Conservation (phyloP, 2,888 invertebrate species). For the Bombylius discolor region DNA sequence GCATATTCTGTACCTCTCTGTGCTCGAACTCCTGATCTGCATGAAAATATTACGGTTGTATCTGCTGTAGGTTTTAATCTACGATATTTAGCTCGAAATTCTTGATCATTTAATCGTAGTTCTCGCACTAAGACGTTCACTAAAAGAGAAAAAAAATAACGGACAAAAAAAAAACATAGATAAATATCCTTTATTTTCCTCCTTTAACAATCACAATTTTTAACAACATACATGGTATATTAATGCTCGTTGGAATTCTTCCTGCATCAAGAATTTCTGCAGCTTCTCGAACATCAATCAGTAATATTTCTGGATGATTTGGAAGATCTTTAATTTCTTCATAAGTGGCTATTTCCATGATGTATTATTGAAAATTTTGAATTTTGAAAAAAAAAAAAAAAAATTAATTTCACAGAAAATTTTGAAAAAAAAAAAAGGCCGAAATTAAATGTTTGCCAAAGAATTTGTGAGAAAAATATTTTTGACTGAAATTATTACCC, state of each 20-base stretch:
- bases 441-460: too few species aligned
- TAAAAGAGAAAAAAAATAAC: not conserved
- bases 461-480: too few species aligned
- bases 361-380: too few species aligned
- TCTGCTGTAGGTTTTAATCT: conserved; percentile 42
- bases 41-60: conserved; percentile 48
- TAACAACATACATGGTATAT: conserved; percentile 56
- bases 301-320: conserved; percentile 38
- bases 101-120: conserved; percentile 20
- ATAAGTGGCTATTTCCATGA: conserved; percentile 18
- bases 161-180: too few species aligned
- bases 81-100: conserved; percentile 42
- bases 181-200: too few species aligned
- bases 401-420: too few species aligned
- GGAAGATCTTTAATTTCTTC: conserved; percentile 38
- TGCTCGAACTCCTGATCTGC: conserved; percentile 50
- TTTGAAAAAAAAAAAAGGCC: too few species aligned
- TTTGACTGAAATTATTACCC: too few species aligned
- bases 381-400: too few species aligned
- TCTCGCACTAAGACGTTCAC: too few species aligned
- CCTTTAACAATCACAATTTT: too few species aligned
- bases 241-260: conserved; percentile 56
- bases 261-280: conserved; percentile 56
- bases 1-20: conserved; percentile 45
- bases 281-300: conserved; percentile 68